Conservation (phyloP, 92 coral and sea anemone genomes). For the Paramuricea clavata region DNA sequence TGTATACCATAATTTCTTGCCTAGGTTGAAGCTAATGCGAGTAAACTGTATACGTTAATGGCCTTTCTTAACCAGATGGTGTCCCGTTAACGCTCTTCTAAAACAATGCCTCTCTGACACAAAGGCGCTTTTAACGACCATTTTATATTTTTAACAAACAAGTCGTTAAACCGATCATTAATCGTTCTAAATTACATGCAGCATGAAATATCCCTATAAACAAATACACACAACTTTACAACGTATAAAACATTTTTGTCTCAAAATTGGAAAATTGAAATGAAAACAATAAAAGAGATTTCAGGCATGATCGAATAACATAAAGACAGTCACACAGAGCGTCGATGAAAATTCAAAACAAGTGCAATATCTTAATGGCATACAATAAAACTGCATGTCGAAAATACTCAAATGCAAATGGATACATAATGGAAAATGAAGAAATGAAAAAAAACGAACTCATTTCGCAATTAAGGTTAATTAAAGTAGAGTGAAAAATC, state of each 20-base stretch:
- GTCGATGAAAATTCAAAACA: background rate
- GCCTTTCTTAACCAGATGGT: slow-evolving; percentile 36
- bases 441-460: background rate
- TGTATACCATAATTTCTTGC: background rate
- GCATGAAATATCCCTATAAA: background rate
- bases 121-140: slow-evolving; percentile 37
- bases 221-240: background rate
- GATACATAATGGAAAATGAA: background rate
- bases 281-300: background rate
- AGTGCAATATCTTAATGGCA: slow-evolving; percentile 2
- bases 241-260: background rate
- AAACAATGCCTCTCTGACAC: slow-evolving; percentile 32
- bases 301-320: background rate
- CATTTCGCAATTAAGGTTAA: background rate
- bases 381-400: slow-evolving; percentile 14
- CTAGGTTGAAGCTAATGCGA: background rate
- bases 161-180: slow-evolving; percentile 34
- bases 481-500: background rate
- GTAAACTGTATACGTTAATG: slow-evolving; percentile 6
- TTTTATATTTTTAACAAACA: slow-evolving; percentile 39
- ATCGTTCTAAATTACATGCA: slow-evolving; percentile 13
- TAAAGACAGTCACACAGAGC: background rate
- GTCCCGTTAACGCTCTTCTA: background rate
- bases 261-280: background rate
- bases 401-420: slow-evolving; percentile 18